Evolutionary conservation across 2,113 vertebrate species (phyloP), one percentile per base, ranked within the genome.

Genomic region (Australoheros scitulus): DNA sequence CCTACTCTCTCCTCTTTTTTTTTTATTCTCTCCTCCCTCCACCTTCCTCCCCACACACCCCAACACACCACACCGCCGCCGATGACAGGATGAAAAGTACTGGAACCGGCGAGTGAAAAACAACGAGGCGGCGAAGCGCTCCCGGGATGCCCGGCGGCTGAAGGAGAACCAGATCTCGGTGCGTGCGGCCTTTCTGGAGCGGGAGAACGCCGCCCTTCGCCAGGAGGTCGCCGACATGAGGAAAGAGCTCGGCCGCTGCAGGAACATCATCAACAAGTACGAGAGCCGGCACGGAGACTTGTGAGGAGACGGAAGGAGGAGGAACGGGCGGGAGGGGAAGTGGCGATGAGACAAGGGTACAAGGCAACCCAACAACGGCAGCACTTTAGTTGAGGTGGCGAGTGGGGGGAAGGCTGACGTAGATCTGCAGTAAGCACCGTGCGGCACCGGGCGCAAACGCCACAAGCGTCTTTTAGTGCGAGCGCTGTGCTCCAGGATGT

Each of bases 121-220:
- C 97, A 99, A 99, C 92, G 97, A 99, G 96, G 98, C 98, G 0
- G 98, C 98, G 1, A 99, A 99, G 92, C 97, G 98, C 4, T 99
- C 98, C 2, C 93, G 98, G 10, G 98, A 99, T 0, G 98, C 98
- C 5, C 96, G 98, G 50, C 93, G 98, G 77, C 97, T 99, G 77
- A 99, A 99, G 95, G 98, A 99, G 95, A 99, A 99, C 93, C 98
- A 99, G 97, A 99, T 99, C 64, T 97, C 98, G 50, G 98, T 99
- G 92, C 97, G 98, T 2, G 98, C 98, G 1, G 97, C 98, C 0
- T 99, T 99, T 91, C 96, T 99, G 84, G 98, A 99, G 94, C 96
- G 99, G 87, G 98, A 99, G 95, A 99, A 99, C 92, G 95, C 95
- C 0, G 96, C 98, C 0, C 96, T 99, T 2, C 97, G 98, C 43